phyloP scores from a whole-genome alignment of 2,113 vertebrate species.

The Panthera leo region DNA sequence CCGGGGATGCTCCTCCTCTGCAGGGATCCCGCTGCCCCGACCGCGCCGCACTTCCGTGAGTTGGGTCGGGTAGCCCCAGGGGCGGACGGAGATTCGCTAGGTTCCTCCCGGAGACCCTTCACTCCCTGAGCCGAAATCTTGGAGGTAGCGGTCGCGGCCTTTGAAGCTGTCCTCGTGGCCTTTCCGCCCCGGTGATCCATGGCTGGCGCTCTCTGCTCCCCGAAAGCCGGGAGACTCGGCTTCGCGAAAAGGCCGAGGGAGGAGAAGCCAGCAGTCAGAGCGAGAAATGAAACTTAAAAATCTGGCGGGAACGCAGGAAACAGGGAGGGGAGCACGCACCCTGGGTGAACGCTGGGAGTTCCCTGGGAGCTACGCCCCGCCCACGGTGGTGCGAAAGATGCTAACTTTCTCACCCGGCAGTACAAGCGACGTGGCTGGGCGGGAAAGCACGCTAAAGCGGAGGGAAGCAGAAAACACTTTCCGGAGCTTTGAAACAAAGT shows the following conservation, averaged over 20 bases:
- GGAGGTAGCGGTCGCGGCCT: background rate
- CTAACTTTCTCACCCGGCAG: accelerated
- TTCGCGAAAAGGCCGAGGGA: background rate
- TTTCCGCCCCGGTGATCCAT: background rate
- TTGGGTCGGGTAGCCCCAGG: accelerated
- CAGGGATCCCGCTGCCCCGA: background rate
- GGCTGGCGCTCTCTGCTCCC: background rate
- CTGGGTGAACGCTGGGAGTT: background rate
- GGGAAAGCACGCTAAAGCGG: accelerated
- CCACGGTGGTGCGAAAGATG: accelerated
- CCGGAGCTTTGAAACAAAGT: background rate
- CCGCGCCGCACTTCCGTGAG: accelerated
- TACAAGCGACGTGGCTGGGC: accelerated
- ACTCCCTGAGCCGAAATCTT: background rate
- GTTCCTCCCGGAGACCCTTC: accelerated
- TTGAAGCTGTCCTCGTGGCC: no score
- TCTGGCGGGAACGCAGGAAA: conserved; percentile 20
- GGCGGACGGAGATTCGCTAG: accelerated
- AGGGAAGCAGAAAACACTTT: background rate
- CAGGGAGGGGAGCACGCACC: background rate
- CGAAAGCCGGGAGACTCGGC: background rate
- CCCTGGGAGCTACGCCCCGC: background rate
- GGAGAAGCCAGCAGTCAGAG: accelerated
- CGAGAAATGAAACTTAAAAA: conserved; percentile 68
- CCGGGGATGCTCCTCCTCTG: background rate